A percentile compares a stretch with the other conserved stretches of the same genome.
Conservation (phyloP, 2,113 vertebrate genomes). For the Coptodon rendalli region DNA sequence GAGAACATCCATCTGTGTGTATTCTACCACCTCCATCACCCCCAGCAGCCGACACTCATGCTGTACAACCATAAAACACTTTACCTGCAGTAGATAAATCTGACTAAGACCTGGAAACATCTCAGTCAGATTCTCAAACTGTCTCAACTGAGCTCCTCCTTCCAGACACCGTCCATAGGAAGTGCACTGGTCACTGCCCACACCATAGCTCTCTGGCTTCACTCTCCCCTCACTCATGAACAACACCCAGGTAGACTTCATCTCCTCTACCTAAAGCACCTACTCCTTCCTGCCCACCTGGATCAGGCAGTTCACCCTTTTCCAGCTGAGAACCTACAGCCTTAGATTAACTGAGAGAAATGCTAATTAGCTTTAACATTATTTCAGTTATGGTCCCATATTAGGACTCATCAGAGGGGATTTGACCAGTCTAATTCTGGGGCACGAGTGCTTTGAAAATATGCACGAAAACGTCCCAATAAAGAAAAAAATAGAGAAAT, state of each 20-base stretch:
- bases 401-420: neutral
- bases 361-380: neutral
- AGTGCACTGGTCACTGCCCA: neutral
- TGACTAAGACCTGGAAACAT: neutral
- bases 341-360: neutral
- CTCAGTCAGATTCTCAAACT: neutral
- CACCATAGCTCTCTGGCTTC: neutral
- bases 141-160: neutral
- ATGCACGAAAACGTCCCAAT: fast-evolving
- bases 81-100: neutral
- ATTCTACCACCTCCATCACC: neutral
- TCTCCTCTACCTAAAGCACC: neutral
- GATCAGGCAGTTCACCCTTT: fast-evolving
- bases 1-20: neutral
- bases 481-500: fast-evolving
- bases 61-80: fast-evolving
- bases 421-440: neutral
- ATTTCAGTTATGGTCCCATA: neutral
- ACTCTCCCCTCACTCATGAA: neutral
- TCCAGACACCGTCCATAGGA: neutral
- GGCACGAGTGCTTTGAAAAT: neutral
- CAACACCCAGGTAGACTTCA: neutral
- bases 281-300: neutral
- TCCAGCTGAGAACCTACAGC: neutral
- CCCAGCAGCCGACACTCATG: neutral